Conservation (phyloP, 2,888 invertebrate species). For the Erebia palarica region DNA sequence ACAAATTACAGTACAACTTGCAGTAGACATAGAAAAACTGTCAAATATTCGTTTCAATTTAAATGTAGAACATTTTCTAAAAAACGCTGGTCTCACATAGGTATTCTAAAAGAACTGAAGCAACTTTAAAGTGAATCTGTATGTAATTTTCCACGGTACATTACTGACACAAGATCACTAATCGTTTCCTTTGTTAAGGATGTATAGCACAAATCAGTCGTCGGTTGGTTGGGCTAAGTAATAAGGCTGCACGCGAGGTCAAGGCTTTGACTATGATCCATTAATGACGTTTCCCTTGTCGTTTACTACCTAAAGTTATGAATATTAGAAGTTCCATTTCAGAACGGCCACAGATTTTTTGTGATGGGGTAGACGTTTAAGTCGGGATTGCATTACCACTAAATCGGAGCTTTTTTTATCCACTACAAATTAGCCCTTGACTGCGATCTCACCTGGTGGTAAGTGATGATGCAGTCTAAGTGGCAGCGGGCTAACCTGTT, state of each 20-base stretch:
- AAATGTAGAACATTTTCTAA: not conserved
- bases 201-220: slow-evolving; percentile 44
- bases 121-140: slow-evolving; percentile 8
- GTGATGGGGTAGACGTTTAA: not conserved
- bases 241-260: slow-evolving; percentile 41
- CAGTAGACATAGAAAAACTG: too few species aligned
- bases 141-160: slow-evolving; percentile 24
- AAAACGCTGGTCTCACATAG: not conserved
- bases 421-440: too few species aligned
- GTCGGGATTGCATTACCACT: too few species aligned
- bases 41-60: too few species aligned
- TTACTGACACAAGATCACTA: slow-evolving; percentile 26
- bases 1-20: too few species aligned
- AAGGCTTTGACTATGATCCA: slow-evolving; percentile 31
- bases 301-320: not conserved
- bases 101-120: not conserved
- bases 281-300: slow-evolving; percentile 25
- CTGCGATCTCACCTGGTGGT: too few species aligned
- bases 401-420: too few species aligned
- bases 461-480: too few species aligned
- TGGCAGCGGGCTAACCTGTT: too few species aligned
- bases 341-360: not conserved
- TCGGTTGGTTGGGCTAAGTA: slow-evolving; percentile 46
- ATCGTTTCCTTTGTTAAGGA: slow-evolving; percentile 47
- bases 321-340: not conserved